A percentile compares a stretch with the other conserved stretches of the same genome.
Conservation (phyloP, 2,113 vertebrate species). For the Rhinolophus ferrumequinum region DNA sequence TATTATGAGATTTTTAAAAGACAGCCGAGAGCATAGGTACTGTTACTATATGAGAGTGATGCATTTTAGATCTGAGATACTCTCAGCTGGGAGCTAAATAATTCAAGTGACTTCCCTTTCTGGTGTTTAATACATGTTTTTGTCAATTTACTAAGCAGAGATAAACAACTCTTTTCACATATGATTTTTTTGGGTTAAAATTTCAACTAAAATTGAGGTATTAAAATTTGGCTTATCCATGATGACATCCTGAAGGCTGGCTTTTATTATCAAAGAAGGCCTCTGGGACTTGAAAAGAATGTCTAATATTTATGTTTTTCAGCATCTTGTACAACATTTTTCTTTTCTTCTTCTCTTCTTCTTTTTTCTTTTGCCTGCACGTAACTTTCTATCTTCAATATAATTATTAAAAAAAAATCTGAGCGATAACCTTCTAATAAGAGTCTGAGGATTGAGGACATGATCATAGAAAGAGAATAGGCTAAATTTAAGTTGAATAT, state of each 20-base stretch:
- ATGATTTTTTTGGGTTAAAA: slow-evolving; percentile 15
- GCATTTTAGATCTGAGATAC: background rate
- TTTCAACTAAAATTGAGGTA: slow-evolving; percentile 37
- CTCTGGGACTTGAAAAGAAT: background rate
- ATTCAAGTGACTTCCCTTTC: slow-evolving; percentile 13
- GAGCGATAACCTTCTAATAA: background rate
- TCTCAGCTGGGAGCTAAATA: slow-evolving; percentile 10
- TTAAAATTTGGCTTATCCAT: background rate
- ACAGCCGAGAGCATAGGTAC: background rate
- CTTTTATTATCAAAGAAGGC: slow-evolving; percentile 32
- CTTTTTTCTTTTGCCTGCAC: background rate
- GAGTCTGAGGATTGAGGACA: background rate
- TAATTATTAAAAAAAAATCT: slow-evolving; percentile 1
- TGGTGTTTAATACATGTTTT: background rate
- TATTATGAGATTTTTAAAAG: background rate
- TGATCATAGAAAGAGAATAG: background rate
- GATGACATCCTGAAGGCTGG: background rate
- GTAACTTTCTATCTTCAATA: slow-evolving; percentile 20
- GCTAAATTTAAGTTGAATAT: background rate
- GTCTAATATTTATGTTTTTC: slow-evolving; percentile 28
- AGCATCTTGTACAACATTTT: background rate
- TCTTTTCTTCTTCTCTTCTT: background rate
- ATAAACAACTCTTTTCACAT: background rate
- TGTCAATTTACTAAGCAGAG: slow-evolving; percentile 32
- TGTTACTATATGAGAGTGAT: background rate